A percentile compares a stretch with the other conserved stretches of the same genome.
phyloP scores from a whole-genome alignment of 2,888 invertebrate genomes.

The Stictocephala bisonia region DNA sequence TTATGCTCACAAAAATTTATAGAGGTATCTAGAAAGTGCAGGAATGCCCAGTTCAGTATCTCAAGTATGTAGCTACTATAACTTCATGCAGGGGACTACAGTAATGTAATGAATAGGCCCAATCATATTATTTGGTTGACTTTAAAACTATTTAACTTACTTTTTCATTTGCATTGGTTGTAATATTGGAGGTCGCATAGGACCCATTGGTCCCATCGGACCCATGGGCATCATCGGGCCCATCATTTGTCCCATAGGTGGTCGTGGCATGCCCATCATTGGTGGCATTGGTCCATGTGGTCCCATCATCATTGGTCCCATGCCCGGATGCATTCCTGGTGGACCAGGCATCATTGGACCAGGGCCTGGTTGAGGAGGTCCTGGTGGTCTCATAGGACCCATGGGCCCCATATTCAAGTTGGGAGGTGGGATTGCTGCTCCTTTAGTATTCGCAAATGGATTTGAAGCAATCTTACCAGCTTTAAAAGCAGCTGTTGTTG shows the following conservation, averaged over 20 bases:
- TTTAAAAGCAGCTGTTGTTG: constrained; percentile 97
- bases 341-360: constrained; percentile 68
- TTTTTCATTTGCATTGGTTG: constrained; percentile 66
- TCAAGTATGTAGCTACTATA: no score
- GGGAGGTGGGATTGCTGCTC: constrained; percentile 86
- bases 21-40: no score
- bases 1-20: no score
- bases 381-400: constrained; percentile 73
- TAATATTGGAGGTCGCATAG: constrained; percentile 78
- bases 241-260: constrained; percentile 74
- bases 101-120: no score
- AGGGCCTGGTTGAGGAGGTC: constrained; percentile 68
- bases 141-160: no score
- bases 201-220: constrained; percentile 77
- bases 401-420: constrained; percentile 63
- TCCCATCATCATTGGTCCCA: constrained; percentile 67
- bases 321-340: constrained; percentile 71
- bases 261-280: constrained; percentile 72
- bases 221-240: constrained; percentile 77
- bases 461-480: constrained; percentile 96
- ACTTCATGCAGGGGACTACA: no score
- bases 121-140: no score
- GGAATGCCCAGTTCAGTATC: no score
- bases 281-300: constrained; percentile 75
- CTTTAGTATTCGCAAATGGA: constrained; percentile 78